phyloP scores from a whole-genome alignment of 2,888 invertebrate species.

The Drosophila prolongata region DNA sequence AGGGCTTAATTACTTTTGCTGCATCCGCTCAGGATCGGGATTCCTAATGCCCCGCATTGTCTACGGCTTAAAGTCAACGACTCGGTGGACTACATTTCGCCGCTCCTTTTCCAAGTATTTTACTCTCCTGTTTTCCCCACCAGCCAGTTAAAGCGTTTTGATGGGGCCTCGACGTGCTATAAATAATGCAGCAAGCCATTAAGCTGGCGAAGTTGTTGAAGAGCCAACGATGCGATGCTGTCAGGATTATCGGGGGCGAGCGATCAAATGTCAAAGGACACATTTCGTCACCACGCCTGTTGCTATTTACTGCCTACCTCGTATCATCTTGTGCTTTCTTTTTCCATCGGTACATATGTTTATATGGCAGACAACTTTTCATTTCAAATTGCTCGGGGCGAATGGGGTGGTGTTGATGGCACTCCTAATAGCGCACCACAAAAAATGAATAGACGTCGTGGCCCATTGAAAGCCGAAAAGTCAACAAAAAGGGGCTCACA shows the following conservation, averaged over 20 bases:
- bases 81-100: constrained; percentile 59
- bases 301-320: constrained; percentile 75
- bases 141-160: constrained; percentile 60
- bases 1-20: constrained; percentile 56
- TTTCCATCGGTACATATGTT: constrained; percentile 50
- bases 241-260: constrained; percentile 47
- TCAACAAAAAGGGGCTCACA: constrained; percentile 62
- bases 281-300: constrained; percentile 71
- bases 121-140: constrained; percentile 1
- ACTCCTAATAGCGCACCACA: constrained; percentile 61
- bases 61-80: constrained; percentile 63
- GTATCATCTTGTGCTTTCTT: constrained; percentile 51
- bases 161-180: constrained; percentile 57
- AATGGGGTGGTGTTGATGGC: constrained; percentile 9
- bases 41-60: constrained; percentile 65
- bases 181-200: constrained; percentile 75
- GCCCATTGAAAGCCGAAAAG: constrained; percentile 76
- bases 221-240: constrained; percentile 42
- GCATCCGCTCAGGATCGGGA: constrained; percentile 19
- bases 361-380: constrained; percentile 71
- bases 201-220: constrained; percentile 61
- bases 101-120: constrained; percentile 9
- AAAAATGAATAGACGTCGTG: constrained; percentile 73
- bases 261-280: constrained; percentile 80
- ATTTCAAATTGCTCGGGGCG: constrained; percentile 71